Evolutionary conservation across 2,797 vertebrate species (phyloP), one percentile per base, ranked within the genome.

Genomic region (Potorous gilbertii): DNA sequence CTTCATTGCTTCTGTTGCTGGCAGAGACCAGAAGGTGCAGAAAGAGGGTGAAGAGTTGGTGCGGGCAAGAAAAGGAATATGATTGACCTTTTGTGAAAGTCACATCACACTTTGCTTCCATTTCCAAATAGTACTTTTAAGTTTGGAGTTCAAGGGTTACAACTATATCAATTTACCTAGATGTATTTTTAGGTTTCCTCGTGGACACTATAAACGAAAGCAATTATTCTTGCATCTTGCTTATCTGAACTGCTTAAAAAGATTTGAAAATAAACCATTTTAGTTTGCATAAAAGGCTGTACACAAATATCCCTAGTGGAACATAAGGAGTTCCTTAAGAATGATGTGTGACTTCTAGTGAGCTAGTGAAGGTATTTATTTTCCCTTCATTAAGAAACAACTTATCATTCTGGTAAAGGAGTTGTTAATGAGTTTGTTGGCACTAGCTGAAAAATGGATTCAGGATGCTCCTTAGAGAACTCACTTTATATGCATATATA

Each of bases 361-460:
- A 97, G 97, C 97, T 98, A 98, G 97, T 95, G 3, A 97, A 97
- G 96, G 98, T 98, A 98, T 98, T 98, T 98, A 98, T 98, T 98
- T 98, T 98, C 98, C 97, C 98, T 98, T 98, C 98, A 98, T 98
- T 98, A 98, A 98, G 98, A 98, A 98, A 98, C 98, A 98, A 98
- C 98, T 98, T 98, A 98, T 98, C 98, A 98, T 98, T 98, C 98
- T 96, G 97, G 97, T 98, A 98, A 98, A 98, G 98, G 97, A 98
- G 98, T 97, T 98, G 98, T 98, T 98, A 98, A 98, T 98, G 98
- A 98, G 98, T 98, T 98, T 98, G 98, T 98, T 98, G 98, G 98
- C 98, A 98, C 98, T 98, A n/a, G 92, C 98, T 98, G 97, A 98
- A 97, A 98, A 98, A 98, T 98, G 98, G 97, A 98, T 98, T 97